Conservation (phyloP, 2,888 invertebrate species). For the Theretra japonica region DNA sequence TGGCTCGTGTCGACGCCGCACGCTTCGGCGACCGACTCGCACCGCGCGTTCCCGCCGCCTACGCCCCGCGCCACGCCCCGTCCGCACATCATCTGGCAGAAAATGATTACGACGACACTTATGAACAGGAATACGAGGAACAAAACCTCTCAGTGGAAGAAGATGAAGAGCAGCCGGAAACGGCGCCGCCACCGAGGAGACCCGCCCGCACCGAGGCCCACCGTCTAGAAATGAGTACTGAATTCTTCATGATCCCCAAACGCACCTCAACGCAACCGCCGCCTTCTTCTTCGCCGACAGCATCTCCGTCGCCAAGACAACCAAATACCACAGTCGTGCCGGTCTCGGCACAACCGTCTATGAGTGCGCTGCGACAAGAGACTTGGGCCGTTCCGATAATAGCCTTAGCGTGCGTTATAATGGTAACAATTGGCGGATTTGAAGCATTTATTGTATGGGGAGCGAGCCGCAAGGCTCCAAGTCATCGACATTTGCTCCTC, state of each 20-base stretch:
- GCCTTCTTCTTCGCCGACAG: conserved; percentile 63
- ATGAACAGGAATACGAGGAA: conserved; percentile 70
- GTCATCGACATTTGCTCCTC: conserved; percentile 92
- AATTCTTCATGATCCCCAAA: conserved; percentile 91
- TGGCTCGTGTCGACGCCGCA: conserved; percentile 61
- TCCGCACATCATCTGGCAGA: conserved; percentile 57
- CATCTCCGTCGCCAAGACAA: conserved; percentile 26
- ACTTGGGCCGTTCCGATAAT: conserved; percentile 96
- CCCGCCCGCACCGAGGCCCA: conserved; percentile 78
- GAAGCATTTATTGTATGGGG: conserved; percentile 94
- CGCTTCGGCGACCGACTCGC: conserved; percentile 76
- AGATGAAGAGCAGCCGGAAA: conserved; percentile 53
- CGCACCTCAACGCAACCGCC: conserved; percentile 64
- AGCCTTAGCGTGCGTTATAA: conserved; percentile 92
- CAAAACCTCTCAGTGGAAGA: conserved; percentile 57
- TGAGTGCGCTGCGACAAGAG: conserved; percentile 87
- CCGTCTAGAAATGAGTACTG: conserved; percentile 92
- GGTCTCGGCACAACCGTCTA: conserved; percentile 52
- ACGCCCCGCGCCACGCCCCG: conserved; percentile 69
- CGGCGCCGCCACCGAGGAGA: conserved; percentile 63
- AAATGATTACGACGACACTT: conserved; percentile 65
- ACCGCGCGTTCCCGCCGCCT: conserved; percentile 74
- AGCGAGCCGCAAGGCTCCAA: conserved; percentile 92
- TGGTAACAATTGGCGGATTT: conserved; percentile 93
- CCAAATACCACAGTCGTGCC: conserved; percentile 50